Evolutionary conservation across 2,797 vertebrate species (phyloP).

Genomic region (Potorous gilbertii): DNA sequence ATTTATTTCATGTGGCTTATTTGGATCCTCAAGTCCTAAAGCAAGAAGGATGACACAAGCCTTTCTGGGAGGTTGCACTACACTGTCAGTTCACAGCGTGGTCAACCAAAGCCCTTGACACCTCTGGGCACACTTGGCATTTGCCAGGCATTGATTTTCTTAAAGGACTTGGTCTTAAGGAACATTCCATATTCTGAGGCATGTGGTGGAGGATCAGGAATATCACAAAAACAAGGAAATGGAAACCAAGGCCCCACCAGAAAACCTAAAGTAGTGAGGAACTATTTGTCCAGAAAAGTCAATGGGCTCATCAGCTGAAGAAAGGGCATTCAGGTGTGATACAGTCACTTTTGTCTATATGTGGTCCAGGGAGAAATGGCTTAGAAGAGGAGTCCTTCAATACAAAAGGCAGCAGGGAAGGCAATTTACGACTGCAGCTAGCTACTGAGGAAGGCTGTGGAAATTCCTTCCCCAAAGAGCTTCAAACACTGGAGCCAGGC

Average conservation of each 20-base stretch:
- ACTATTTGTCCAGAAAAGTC: neutral
- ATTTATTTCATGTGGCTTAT: neutral
- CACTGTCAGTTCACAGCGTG: neutral
- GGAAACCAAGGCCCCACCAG: neutral
- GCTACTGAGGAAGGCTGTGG: neutral
- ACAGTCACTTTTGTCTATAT: neutral
- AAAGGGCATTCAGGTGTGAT: neutral
- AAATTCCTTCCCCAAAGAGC: neutral
- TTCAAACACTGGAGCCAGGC: neutral
- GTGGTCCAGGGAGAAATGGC: neutral
- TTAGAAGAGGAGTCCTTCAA: neutral
- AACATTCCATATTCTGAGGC: neutral
- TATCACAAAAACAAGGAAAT: neutral
- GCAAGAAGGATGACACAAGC: neutral
- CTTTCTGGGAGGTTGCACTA: neutral
- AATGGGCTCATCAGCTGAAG: neutral
- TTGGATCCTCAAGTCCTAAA: neutral
- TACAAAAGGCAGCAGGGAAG: neutral
- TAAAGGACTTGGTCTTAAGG: neutral
- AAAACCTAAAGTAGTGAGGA: neutral
- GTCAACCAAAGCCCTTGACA: neutral
- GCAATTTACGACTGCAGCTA: neutral
- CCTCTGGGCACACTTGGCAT: neutral
- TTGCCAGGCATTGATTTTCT: neutral
- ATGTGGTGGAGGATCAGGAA: neutral